Percentiles rank a stretch among this genome's conserved stretches.
phyloP scores from a whole-genome alignment of 2,797 vertebrate species.

The Hippoglossus hippoglossus region DNA sequence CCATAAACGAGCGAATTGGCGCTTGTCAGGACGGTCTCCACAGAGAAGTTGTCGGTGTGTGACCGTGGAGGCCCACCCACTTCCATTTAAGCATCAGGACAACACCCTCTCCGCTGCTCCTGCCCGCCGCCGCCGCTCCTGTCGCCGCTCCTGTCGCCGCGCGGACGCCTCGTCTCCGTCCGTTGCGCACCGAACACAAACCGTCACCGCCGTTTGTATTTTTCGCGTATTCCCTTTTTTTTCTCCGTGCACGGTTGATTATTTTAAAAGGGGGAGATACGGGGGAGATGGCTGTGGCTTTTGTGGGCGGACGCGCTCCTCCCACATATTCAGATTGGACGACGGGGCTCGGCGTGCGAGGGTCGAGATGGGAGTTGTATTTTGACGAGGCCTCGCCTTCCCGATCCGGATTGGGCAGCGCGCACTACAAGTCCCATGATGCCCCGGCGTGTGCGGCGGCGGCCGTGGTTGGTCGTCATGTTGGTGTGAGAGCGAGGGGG shows the following conservation, averaged over 20 bases:
- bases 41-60: constrained; percentile 81
- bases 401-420: constrained; percentile 13
- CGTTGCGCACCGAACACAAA: constrained; percentile 57
- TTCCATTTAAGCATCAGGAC: constrained; percentile 86
- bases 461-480: constrained; percentile 66
- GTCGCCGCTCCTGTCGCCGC: constrained; percentile 46
- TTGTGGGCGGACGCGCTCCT: constrained; percentile 87
- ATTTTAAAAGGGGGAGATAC: constrained; percentile 66
- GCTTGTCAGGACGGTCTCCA: constrained; percentile 75
- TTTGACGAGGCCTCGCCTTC: constrained; percentile 76
- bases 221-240: constrained; percentile 72
- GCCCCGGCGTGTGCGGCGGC: constrained; percentile 22
- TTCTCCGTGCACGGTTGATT: constrained; percentile 74
- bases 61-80: constrained; percentile 85
- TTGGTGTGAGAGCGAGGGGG: constrained; percentile 80
- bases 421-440: constrained; percentile 79
- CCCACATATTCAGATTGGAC: constrained; percentile 89
- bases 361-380: constrained; percentile 87
- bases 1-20: constrained; percentile 71
- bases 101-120: constrained; percentile 75
- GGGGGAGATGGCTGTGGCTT: constrained; percentile 80
- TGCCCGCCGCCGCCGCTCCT: constrained; percentile 47
- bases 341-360: constrained; percentile 76
- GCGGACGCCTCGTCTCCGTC: constrained; percentile 63
- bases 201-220: constrained; percentile 64